Evolutionary conservation across 2,888 invertebrate species (phyloP), one percentile per base, ranked within the genome.

Genomic region (Pandemis corylana): DNA sequence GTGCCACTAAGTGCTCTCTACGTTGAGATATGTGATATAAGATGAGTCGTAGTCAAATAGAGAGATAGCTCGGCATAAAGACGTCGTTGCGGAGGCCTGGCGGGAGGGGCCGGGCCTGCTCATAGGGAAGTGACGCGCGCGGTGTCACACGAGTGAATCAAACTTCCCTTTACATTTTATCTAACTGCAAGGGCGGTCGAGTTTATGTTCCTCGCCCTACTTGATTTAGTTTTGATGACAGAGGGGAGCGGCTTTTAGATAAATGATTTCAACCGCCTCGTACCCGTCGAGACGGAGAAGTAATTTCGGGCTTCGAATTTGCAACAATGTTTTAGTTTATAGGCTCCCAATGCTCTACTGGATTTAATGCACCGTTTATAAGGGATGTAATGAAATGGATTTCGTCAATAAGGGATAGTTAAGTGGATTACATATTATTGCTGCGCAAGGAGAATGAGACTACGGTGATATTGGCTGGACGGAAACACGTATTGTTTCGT

Each of bases 201-300:
- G 89, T 92, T 93, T 92, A 93, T 91, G 90, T 87, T 88, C 89
- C 85, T 89, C 89, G 86, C 91, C 93, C 90, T 90, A 87, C 90
- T 93, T 93, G 93, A 94, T 94, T 90, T 90, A 91, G 92, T 92
- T 94, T 93, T 94, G 93, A 94, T 94, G 89, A 91, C 89, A 87
- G 89, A 89, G 90, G 91, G 93, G 91, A 88, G 87, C 87, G 88
- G 90, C 91, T 93, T 90, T 93, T 87, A 93, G 90, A 91, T 93
- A 94, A 94, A 93, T 92, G 89, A 91, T 92, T 89, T 84, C 81
- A 83, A 83, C 81, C 83, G 80, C 82, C 80, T 83, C 80, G 77
- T 75, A 65, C 76, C 77, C 73, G 76, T 79, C 76, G 79, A 72
- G 78, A 77, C 79, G 78, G 78, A 80, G 77, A 81, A 83, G 80